These are phyloP conservation scores for Microcebus murinus DNA, from an alignment of 2,113 vertebrate species.

Conservation along the genomic window DNA sequence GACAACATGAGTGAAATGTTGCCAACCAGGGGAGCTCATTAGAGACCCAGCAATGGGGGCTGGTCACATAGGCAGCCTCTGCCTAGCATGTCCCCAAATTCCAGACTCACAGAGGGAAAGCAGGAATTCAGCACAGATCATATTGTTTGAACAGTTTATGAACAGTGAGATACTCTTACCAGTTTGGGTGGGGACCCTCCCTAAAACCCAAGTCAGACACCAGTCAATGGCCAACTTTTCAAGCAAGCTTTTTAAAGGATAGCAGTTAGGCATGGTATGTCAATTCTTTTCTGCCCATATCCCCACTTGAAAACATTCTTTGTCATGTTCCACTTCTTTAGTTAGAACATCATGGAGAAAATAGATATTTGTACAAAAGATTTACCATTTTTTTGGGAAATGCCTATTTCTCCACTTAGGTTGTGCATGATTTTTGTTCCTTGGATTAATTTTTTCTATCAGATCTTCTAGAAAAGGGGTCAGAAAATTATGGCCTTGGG, in stretches of 20 bases:
- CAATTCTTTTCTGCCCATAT: background rate
- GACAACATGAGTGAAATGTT: background rate
- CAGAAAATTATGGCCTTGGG: background rate
- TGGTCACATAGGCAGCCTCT: background rate
- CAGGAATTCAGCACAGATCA: background rate
- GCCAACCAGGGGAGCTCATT: background rate
- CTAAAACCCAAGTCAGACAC: background rate
- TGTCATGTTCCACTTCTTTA: conserved; percentile 40
- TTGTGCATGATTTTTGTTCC: background rate
- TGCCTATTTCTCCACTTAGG: background rate
- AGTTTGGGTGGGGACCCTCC: background rate
- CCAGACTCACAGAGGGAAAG: background rate
- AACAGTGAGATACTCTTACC: background rate
- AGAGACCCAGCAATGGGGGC: background rate
- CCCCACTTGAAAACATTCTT: background rate
- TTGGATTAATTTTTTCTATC: conserved; percentile 5
- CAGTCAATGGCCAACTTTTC: background rate
- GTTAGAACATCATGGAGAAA: background rate
- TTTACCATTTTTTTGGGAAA: background rate
- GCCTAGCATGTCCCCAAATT: background rate
- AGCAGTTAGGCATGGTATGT: background rate
- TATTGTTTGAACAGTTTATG: background rate
- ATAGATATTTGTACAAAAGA: background rate
- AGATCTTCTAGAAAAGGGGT: background rate
- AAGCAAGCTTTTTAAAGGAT: conserved; percentile 28